Percentiles rank a stretch among this genome's conserved stretches.
phyloP scores from a whole-genome alignment of 2,888 invertebrate genomes.

The Endotricha flammealis region DNA sequence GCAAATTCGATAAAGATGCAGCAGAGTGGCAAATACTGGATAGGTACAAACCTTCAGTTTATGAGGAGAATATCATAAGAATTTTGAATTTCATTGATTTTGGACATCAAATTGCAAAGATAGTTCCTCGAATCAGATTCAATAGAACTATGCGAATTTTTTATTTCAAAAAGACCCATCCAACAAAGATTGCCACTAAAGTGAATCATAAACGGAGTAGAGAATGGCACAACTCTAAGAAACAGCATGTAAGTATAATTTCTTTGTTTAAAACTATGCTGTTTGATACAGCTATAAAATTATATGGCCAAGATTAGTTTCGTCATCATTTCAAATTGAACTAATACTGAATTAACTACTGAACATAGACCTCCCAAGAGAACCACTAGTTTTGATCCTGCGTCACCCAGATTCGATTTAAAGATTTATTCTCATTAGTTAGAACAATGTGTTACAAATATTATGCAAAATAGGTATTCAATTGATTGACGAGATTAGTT shows the following conservation, averaged over 20 bases:
- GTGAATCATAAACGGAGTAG: slow-evolving; percentile 58
- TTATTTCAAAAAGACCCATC: slow-evolving; percentile 53
- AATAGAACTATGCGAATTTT: slow-evolving; percentile 74
- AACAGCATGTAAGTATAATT: slow-evolving; percentile 57
- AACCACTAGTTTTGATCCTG: too few species aligned
- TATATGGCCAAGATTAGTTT: too few species aligned
- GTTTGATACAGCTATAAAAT: too few species aligned
- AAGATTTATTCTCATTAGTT: too few species aligned
- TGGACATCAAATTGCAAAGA: slow-evolving; percentile 83
- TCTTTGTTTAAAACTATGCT: too few species aligned
- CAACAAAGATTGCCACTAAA: slow-evolving; percentile 54
- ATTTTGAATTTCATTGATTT: slow-evolving; percentile 88
- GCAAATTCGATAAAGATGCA: slow-evolving; percentile 82
- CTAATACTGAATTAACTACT: too few species aligned
- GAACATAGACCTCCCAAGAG: too few species aligned
- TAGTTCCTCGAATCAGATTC: slow-evolving; percentile 82
- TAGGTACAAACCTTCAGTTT: slow-evolving; percentile 71
- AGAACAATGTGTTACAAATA: too few species aligned
- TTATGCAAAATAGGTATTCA: too few species aligned
- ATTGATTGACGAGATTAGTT: too few species aligned
- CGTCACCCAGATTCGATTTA: too few species aligned
- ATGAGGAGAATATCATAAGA: slow-evolving; percentile 86
- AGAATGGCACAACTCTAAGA: slow-evolving; percentile 69
- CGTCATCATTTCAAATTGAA: too few species aligned
- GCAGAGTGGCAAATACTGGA: slow-evolving; percentile 83